Base-by-base conservation (phyloP, 2,113 vertebrate species). In the Ramphastos sulfuratus region DNA sequence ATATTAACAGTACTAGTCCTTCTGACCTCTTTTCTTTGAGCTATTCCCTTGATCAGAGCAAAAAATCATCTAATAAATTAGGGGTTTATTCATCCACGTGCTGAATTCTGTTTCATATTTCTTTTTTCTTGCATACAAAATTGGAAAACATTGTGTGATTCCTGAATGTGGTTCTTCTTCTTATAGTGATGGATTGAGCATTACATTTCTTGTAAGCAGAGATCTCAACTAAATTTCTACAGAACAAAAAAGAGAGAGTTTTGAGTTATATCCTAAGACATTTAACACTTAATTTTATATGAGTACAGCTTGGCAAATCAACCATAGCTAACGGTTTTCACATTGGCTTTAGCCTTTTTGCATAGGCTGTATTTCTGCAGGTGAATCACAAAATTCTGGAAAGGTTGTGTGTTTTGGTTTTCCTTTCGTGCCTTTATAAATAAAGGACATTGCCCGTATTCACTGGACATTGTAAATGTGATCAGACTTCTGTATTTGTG, bases 11-110 rank as follows among this genome's bases (percentile, higher is more conserved):
- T 66, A 87, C 80, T 85, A 95, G 94, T 96, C 87, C 92, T 92
- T 94, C 87, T 97, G 96, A 97, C 97, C 96, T 94, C 95, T 96
- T 94, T 94, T 71, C 79, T 96, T 94, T 93, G 90, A 93, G 86
- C 64, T 94, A 97, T 95, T 97, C 96, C 96, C 96, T 85, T 86
- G 91, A 96, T 97, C 93, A 91, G 86, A 93, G 91, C 35, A 95
- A 93, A 95, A 95, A 94, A 28, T 0, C 39, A 94, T 88, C 78
- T 97, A 97, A 96, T 96, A 96, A 97, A 96, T 97, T 96, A 93
- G 2, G 24, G 54, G 92, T 94, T 96, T 96, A 94, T 94, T 94
- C 94, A 94, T 80, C 90, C 76, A 56, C 88, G 70, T 66, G 55
- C 61, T 75, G 76, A 94, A 78, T 93, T 96, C 70, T 72, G 13